A percentile compares a stretch with the other conserved stretches of the same genome.
Conservation (phyloP, 2,113 vertebrate species). For the Takifugu bimaculatus region DNA sequence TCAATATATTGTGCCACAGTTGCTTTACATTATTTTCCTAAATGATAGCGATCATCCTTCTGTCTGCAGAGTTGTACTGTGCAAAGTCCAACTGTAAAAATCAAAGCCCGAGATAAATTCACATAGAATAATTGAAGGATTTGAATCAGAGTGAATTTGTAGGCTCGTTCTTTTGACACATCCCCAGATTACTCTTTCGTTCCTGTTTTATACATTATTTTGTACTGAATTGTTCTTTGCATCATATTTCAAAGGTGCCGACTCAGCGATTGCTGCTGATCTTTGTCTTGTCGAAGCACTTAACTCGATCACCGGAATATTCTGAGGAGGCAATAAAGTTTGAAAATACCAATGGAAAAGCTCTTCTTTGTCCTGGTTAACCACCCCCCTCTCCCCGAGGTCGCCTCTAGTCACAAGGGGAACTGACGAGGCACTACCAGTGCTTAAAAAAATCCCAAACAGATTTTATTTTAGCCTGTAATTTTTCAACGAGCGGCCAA, state of each 20-base stretch:
- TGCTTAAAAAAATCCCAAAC: constrained; percentile 7
- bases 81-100: constrained; percentile 33
- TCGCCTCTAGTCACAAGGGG: background rate
- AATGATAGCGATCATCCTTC: constrained; percentile 24
- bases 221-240: constrained; percentile 20
- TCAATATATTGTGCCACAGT: background rate
- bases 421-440: constrained; percentile 10
- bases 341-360: constrained; percentile 11
- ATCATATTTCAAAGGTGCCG: constrained; percentile 22
- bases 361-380: constrained; percentile 28
- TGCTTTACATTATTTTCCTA: constrained; percentile 17
- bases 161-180: too few species aligned
- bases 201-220: constrained; percentile 29
- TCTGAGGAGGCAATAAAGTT: constrained; percentile 55
- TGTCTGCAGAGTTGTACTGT: constrained; percentile 34
- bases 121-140: constrained; percentile 2
- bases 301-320: constrained; percentile 43
- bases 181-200: constrained; percentile 2
- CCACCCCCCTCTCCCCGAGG: background rate
- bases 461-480: background rate
- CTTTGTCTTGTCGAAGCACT: constrained; percentile 41
- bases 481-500: constrained; percentile 1
- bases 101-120: constrained; percentile 24
- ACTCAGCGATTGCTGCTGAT: constrained; percentile 8
- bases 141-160: background rate